Conservation (phyloP, 2,113 vertebrate species). For the Pollimyrus isidori region DNA sequence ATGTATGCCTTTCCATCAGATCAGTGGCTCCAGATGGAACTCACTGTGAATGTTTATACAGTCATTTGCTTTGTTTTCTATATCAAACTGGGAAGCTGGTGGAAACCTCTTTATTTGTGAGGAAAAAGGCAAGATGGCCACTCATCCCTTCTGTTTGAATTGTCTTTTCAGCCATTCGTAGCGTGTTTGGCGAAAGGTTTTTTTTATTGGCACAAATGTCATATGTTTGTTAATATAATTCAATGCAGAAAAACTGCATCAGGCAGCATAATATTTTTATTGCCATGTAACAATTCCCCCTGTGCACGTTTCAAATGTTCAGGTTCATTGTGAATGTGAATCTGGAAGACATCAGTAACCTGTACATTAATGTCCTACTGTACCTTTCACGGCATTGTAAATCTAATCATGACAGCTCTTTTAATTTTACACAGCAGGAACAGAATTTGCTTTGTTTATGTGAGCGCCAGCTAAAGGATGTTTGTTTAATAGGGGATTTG, state of each 20-base stretch:
- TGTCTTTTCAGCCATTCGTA: neutral
- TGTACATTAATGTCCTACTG: neutral
- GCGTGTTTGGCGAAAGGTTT: neutral
- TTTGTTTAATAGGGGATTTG: neutral
- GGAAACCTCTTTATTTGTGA: neutral
- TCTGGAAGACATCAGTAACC: neutral
- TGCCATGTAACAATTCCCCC: neutral
- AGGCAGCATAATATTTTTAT: neutral
- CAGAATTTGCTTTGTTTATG: neutral
- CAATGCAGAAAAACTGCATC: neutral
- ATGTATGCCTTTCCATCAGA: neutral
- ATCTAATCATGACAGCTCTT: neutral
- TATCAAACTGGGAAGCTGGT: neutral
- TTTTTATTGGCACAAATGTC: neutral
- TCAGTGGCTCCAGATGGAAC: neutral
- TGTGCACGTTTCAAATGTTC: neutral
- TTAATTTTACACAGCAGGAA: neutral
- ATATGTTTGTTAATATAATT: neutral
- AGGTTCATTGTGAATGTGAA: neutral
- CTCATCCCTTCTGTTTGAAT: neutral
- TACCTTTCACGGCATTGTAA: neutral
- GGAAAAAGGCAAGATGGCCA: neutral
- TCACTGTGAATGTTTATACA: neutral
- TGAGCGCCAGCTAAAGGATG: neutral
- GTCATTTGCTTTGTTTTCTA: neutral